Evolutionary conservation across 2,888 invertebrate genomes (phyloP).

Genomic region (Arge pagana): DNA sequence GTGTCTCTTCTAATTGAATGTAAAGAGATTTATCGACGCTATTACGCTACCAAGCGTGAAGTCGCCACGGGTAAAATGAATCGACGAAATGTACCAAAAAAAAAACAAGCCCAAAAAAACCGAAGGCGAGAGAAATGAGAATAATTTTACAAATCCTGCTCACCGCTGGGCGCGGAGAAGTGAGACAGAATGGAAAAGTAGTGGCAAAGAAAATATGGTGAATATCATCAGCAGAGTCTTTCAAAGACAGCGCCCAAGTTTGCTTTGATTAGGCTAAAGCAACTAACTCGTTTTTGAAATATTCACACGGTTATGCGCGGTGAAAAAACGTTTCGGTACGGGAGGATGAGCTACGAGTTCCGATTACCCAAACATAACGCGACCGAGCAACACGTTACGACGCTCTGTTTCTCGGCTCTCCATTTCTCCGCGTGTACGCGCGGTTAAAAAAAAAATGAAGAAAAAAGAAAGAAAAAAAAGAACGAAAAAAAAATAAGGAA

Average conservation of each 20-base stretch:
- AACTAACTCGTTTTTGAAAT: slow-evolving; percentile 45
- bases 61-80: not conserved
- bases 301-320: slow-evolving; percentile 45
- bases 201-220: no score
- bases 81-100: not conserved
- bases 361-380: slow-evolving; percentile 19
- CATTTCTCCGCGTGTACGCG: slow-evolving; percentile 28
- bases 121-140: not conserved
- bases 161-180: no score
- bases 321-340: slow-evolving; percentile 2
- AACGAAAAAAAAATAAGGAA: no score
- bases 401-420: not conserved
- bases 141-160: no score
- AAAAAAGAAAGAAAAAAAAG: slow-evolving; percentile 9
- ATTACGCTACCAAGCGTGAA: slow-evolving; percentile 14
- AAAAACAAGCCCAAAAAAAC: no score
- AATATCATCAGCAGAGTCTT: no score
- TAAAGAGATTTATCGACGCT: slow-evolving; percentile 43
- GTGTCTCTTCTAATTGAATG: slow-evolving; percentile 45
- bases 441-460: slow-evolving; percentile 22
- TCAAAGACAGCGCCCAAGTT: slow-evolving; percentile 43
- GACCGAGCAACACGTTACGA: not conserved
- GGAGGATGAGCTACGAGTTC: slow-evolving; percentile 16
- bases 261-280: slow-evolving; percentile 53
- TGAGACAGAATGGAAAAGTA: no score